phyloP scores from a whole-genome alignment of 2,797 vertebrate species.

The Megaceryle alcyon region DNA sequence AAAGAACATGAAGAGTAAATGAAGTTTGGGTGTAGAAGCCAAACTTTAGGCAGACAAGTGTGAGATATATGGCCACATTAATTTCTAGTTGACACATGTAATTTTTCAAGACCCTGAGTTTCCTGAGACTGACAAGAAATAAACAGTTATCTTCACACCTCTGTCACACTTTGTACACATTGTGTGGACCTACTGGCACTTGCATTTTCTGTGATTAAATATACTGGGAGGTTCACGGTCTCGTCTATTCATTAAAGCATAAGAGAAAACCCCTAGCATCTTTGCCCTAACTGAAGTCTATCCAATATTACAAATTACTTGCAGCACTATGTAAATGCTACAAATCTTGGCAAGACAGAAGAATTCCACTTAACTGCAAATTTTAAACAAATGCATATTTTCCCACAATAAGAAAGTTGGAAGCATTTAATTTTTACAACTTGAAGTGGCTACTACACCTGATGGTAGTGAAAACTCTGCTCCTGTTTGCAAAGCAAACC shows the following conservation, averaged over 20 bases:
- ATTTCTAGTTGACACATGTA: neutral
- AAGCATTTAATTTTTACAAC: neutral
- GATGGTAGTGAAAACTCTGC: neutral
- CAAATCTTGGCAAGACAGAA: neutral
- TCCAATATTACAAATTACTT: neutral
- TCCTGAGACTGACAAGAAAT: neutral
- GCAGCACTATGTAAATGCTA: neutral
- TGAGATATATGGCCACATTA: neutral
- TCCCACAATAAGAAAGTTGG: neutral
- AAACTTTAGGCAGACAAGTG: neutral
- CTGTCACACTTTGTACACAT: neutral
- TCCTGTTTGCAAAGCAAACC: neutral
- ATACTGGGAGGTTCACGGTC: neutral
- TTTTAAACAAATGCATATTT: neutral
- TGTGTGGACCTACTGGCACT: neutral
- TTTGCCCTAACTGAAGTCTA: neutral
- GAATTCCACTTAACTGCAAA: neutral
- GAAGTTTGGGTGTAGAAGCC: neutral
- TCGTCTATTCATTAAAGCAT: neutral
- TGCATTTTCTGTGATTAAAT: neutral
- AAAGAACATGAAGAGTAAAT: neutral
- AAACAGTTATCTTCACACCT: neutral
- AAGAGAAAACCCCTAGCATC: neutral
- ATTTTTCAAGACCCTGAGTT: neutral
- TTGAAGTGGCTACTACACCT: neutral